Evolutionary conservation across 2,797 vertebrate genomes (phyloP), one percentile per base, ranked within the genome.

Genomic region (Saguinus oedipus): DNA sequence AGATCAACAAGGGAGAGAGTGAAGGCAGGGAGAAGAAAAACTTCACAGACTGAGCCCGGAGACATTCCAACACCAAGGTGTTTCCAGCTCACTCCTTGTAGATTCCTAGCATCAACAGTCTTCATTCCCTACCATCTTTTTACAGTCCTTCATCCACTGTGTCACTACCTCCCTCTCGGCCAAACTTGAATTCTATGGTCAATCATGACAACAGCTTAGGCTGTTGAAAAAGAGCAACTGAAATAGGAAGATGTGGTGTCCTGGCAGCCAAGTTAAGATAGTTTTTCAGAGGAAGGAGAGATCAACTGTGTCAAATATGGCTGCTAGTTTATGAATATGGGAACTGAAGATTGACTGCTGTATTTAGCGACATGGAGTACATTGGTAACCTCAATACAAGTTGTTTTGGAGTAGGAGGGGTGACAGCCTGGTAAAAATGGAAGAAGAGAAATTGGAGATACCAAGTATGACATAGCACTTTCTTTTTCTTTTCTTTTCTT

Each of bases 111-210:
- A 53, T 90, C 76, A 88, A 57, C 12, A 27, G 53, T 50, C 93
- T 93, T 96, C 30, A 82, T n/a, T 30, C 12, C 48, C 59, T 55
- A 12, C 36, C 42, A 86, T 82, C 81, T 82, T 89, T 93, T 93
- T 55, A 86, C 72, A 57, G 68, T 46, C 68, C 70, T 64, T 79
- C 76, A 46, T 4, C 11, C 19, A 42, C 78, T 33, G 17, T 12
- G 5, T 79, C 55, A 42, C 64, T 88, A 85, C 50, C 20, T 68
- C 53, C 33, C 59, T 95, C 50, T 50, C 44, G 48, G 30, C 33
- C 50, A 59, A 46, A 68, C 59, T 97, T 88, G 78, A 93, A 86
- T 86, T 61, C 68, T 48, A 50, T 11, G 12, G 53, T 74, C 88
- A 90, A 1, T 82, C 17, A 82, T n/a, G 57, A 90, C 27, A 44